Percentiles rank a stretch among this genome's conserved stretches.
These are phyloP conservation scores for Danio tinwini DNA, from an alignment of 2,797 vertebrate species.

Conservation along the genomic window DNA sequence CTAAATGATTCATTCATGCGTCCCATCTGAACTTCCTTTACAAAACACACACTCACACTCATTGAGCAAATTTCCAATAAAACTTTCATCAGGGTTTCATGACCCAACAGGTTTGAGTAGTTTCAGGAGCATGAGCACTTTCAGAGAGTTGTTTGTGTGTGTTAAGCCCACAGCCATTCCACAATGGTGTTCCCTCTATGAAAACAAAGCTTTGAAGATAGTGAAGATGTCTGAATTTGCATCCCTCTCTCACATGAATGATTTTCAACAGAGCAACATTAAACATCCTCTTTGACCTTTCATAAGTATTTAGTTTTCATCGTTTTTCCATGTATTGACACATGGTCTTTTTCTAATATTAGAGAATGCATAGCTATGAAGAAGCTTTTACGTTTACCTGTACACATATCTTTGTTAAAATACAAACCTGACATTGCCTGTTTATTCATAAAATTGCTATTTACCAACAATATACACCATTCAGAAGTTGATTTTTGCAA, in stretches of 20 bases:
- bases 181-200: neutral
- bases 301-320: neutral
- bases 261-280: constrained; percentile 23
- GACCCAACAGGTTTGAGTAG: constrained; percentile 32
- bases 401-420: neutral
- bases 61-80: neutral
- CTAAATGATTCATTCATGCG: neutral
- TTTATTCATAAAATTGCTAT: neutral
- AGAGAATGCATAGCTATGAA: neutral
- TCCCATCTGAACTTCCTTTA: constrained; percentile 23
- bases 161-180: constrained; percentile 13
- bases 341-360: neutral
- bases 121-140: neutral
- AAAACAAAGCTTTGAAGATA: constrained; percentile 36
- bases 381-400: neutral
- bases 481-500: neutral
- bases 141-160: neutral
- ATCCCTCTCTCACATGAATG: constrained; percentile 3
- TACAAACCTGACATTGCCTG: neutral
- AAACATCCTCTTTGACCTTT: neutral
- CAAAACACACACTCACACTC: neutral
- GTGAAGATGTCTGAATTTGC: neutral
- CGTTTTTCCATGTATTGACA: neutral
- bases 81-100: constrained; percentile 26
- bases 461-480: neutral